phyloP scores from a whole-genome alignment of 1,140 invertebrate species.

The Drosophila kohkoa region DNA sequence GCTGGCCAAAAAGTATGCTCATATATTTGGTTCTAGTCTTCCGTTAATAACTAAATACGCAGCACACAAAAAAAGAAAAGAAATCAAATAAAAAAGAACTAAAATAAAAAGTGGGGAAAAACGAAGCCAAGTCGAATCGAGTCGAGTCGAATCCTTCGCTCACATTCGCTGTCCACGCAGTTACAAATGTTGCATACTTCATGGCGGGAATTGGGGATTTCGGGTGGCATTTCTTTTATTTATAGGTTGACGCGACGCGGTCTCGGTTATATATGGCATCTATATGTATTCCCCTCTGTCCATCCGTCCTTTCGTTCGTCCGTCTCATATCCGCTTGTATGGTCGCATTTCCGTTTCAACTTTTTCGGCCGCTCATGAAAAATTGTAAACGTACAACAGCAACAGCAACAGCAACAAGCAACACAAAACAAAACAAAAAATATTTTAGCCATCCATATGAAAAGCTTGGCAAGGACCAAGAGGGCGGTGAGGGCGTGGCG shows the following conservation, averaged over 20 bases:
- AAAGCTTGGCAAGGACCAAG: not conserved
- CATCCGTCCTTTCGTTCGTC: not conserved
- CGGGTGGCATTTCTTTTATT: constrained; percentile 66
- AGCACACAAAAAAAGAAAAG: constrained; percentile 1
- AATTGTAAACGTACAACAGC: constrained; percentile 44
- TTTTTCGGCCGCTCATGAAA: constrained; percentile 65
- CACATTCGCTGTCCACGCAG: constrained; percentile 25
- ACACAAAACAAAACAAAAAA: constrained; percentile 14
- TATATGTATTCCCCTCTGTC: constrained; percentile 41
- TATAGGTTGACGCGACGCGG: constrained; percentile 70
- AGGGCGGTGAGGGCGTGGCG: not conserved
- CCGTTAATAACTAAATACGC: constrained; percentile 61
- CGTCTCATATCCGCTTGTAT: constrained; percentile 72
- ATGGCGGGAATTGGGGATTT: constrained; percentile 44
- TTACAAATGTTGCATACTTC: constrained; percentile 57
- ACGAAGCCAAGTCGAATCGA: constrained; percentile 2
- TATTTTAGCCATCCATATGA: constrained; percentile 33
- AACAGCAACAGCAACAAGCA: constrained; percentile 13
- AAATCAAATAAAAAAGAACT: not conserved
- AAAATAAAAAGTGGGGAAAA: not conserved
- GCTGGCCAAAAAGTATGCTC: constrained; percentile 63
- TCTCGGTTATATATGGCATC: constrained; percentile 61
- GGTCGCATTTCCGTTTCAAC: constrained; percentile 73
- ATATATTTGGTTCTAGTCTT: constrained; percentile 63
- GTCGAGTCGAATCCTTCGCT: constrained; percentile 20